Evolutionary conservation across 2,797 vertebrate genomes (phyloP).

Genomic region (Spinus pinus): DNA sequence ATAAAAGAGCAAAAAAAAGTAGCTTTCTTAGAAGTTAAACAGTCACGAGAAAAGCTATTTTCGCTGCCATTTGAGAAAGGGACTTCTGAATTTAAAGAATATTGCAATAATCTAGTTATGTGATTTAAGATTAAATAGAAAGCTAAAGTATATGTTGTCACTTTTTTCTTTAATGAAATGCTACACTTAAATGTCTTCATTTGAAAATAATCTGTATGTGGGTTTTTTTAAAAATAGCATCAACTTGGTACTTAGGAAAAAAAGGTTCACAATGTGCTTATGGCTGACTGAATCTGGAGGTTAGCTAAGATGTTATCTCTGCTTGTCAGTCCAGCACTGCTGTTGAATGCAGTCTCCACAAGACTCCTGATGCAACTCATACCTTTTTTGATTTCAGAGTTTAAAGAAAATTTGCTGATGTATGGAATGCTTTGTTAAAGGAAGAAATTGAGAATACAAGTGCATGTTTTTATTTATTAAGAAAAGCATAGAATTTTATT

Average conservation of each 20-base stretch:
- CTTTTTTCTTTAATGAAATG: slow-evolving; percentile 55
- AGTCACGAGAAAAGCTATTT: slow-evolving; percentile 69
- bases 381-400: not conserved
- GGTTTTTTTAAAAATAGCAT: slow-evolving; percentile 59
- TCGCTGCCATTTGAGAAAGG: slow-evolving; percentile 40
- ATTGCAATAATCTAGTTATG: slow-evolving; percentile 52
- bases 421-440: not conserved
- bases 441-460: not conserved
- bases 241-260: slow-evolving; percentile 19
- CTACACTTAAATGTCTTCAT: slow-evolving; percentile 42
- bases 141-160: slow-evolving; percentile 69
- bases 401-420: not conserved
- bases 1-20: slow-evolving; percentile 45
- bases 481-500: not conserved
- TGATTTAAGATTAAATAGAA: slow-evolving; percentile 58
- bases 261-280: slow-evolving; percentile 25
- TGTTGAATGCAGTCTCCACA: not conserved
- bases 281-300: slow-evolving; percentile 18
- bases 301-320: not conserved
- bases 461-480: not conserved
- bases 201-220: slow-evolving; percentile 54
- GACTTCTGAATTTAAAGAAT: slow-evolving; percentile 65
- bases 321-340: not conserved
- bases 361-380: not conserved
- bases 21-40: slow-evolving; percentile 53